These are phyloP conservation scores for Eumerus sabulonum DNA, from an alignment of 2,888 invertebrate genomes.

Conservation along the genomic window DNA sequence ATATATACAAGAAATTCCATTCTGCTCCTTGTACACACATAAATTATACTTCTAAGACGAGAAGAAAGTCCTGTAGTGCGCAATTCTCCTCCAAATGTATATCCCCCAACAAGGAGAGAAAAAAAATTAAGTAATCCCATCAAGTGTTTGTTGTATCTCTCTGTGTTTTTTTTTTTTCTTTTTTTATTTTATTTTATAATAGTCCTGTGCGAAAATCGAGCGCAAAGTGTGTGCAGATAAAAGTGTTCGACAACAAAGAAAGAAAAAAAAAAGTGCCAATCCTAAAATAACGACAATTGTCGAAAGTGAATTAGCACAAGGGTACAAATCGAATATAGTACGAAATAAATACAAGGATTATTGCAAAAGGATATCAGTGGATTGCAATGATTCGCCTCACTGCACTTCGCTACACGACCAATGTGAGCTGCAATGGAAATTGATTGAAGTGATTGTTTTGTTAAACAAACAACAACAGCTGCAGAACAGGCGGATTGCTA, in stretches of 20 bases:
- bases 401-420: neutral
- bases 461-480: conserved; percentile 52
- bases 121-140: conserved; percentile 23
- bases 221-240: conserved; percentile 35
- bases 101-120: neutral
- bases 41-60: conserved; percentile 17
- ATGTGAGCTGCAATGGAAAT: conserved; percentile 45
- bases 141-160: conserved; percentile 21
- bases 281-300: conserved; percentile 10
- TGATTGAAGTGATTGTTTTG: conserved; percentile 45
- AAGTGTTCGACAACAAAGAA: conserved; percentile 46
- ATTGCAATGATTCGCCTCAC: conserved; percentile 50
- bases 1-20: neutral
- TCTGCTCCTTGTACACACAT: conserved; percentile 18
- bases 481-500: conserved; percentile 52
- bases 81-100: conserved; percentile 30
- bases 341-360: conserved; percentile 40
- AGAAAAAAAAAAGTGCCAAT: conserved; percentile 23
- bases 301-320: no score
- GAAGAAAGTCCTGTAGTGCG: conserved; percentile 35
- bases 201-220: no score
- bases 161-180: no score
- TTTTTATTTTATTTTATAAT: no score
- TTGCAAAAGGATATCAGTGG: conserved; percentile 66
- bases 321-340: no score